These are phyloP conservation scores for Tenodera sinensis DNA, from an alignment of 2,888 invertebrate species.

Conservation along the genomic window DNA sequence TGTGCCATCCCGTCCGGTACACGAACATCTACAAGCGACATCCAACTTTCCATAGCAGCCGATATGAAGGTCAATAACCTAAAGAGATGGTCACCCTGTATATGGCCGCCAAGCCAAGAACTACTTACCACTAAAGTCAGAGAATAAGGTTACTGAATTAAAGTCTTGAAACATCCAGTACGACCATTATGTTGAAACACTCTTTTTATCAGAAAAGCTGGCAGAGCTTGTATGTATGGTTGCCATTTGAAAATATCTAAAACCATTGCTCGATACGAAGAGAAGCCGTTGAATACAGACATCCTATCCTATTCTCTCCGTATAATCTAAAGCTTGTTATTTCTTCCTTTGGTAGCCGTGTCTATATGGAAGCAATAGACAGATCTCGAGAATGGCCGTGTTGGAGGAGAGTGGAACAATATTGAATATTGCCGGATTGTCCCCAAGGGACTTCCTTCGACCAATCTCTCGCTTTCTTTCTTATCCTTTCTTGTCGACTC, in stretches of 20 bases:
- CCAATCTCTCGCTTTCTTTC: conserved; percentile 2
- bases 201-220: not conserved
- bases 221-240: not conserved
- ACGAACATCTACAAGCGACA: too few species aligned
- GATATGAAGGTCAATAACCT: too few species aligned
- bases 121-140: too few species aligned
- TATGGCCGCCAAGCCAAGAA: too few species aligned
- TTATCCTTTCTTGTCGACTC: conserved; percentile 4
- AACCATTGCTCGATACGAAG: not conserved
- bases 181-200: not conserved
- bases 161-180: not conserved
- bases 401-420: conserved; percentile 2
- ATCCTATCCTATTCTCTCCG: not conserved
- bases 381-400: not conserved
- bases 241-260: not conserved
- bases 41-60: too few species aligned
- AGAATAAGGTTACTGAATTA: not conserved
- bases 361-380: conserved; percentile 19
- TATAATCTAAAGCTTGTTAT: conserved; percentile 17
- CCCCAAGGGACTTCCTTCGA: not conserved
- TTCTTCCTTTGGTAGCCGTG: not conserved
- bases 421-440: conserved; percentile 17
- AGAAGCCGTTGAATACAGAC: not conserved
- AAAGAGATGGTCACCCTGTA: too few species aligned
- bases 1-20: too few species aligned